Conservation (phyloP, 37 sponge, comb jelly and placozoan genomes). For the Petrosia ficiformis region DNA sequence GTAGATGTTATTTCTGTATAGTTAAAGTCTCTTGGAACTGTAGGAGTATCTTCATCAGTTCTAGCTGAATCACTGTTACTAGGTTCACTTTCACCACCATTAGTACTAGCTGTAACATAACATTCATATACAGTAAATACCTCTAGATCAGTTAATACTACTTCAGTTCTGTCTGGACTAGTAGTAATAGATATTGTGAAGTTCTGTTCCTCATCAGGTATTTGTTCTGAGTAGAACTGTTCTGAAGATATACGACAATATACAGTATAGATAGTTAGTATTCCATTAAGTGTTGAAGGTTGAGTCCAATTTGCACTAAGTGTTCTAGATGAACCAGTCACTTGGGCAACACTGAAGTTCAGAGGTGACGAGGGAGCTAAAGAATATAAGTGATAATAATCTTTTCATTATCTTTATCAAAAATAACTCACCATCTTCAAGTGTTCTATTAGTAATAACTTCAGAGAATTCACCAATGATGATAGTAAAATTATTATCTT, state of each 20-base stretch:
- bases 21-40: not conserved
- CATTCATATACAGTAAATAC: constrained; percentile 26
- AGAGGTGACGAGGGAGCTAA: constrained; percentile 15
- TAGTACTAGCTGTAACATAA: constrained; percentile 31
- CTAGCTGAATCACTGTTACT: not conserved
- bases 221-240: not conserved
- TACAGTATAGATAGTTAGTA: constrained; percentile 26
- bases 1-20: not conserved
- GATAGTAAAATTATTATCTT: too few species aligned
- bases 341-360: not conserved
- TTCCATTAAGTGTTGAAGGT: constrained; percentile 36
- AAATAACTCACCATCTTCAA: too few species aligned
- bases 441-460: too few species aligned
- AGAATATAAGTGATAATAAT: too few species aligned
- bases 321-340: not conserved
- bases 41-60: constrained; percentile 34
- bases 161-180: not conserved
- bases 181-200: not conserved
- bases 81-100: constrained; percentile 1
- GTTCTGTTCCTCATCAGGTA: not conserved
- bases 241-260: constrained; percentile 1
- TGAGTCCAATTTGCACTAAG: constrained; percentile 17
- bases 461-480: too few species aligned
- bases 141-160: not conserved
- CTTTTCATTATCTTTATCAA: too few species aligned